Base-by-base conservation (phyloP, 2,113 vertebrate species). In the Pan paniscus region DNA sequence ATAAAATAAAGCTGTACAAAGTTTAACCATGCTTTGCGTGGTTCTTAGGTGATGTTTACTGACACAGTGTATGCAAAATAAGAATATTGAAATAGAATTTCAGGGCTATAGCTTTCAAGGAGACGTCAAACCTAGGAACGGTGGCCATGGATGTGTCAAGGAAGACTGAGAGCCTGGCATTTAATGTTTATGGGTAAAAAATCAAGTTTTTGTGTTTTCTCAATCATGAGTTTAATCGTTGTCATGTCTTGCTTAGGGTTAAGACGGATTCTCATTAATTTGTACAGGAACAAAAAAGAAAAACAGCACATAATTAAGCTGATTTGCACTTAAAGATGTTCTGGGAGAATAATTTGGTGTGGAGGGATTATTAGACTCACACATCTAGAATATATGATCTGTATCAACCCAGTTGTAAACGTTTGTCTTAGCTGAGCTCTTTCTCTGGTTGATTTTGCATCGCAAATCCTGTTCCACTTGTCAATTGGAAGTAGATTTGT, bases 401-500 rank as follows among this genome's bases (percentile, higher is more conserved):
- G 0, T 86, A 35, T 89, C 80, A 90, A 85, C 5, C 79, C 50
- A 61, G 5, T 27, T 94, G 25, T 55, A 88, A 81, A 59, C 22
- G 27, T 27, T 16, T 89, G 11, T 76, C 59, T 95, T 50, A 57
- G 18, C 72, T 92, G 85, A 94, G 67, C 32, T 68, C 78, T 96
- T 94, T 72, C 50, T 43, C 27, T 90, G 25, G 17, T 67, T 80
- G 3, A 57, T 72, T 48, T 92, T 70, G 40, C 38, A 70, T 96
- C 35, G 67, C 8, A 70, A 61, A 68, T 76, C 32, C 96, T 91
- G 18, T 93, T 75, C 73, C 48, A 93, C 6, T n/a, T 98, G 30
- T 82, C 18, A 92, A 59, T 16, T 61, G 92, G 68, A 96, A 96
- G 82, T 86, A 55, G 50, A 83, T 86, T 90, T 89, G 40, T 61